Base-by-base conservation (phyloP, 2,113 vertebrate genomes). In the Ageneiosus marmoratus region DNA sequence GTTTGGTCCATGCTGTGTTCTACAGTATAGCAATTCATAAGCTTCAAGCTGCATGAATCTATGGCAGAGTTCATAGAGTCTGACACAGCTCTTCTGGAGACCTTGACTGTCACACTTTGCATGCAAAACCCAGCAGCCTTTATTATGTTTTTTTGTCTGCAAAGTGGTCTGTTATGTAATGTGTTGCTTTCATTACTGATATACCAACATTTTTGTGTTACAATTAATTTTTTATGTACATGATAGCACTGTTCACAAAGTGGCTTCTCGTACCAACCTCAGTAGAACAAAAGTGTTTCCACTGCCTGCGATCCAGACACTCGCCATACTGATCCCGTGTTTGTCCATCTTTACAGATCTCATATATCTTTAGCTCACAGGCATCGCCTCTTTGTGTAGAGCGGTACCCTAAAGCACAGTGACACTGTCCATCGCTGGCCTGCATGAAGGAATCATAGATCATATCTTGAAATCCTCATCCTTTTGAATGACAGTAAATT, bases 311-410 rank as follows among this genome's bases (percentile, higher is more conserved):
- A 86, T 89, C 94, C 81, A 96, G 75, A 86, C 97, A 98, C 10
- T 92, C 85, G 62, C 97, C 96, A 4, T 96, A 91, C 82, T 97
- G 96, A 53, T 94, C 95, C 0, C 94, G 89, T 24, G 91, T 85
- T 80, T 91, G 86, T 27, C 94, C 90, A 0, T 94, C 91, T 69
- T 92, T 86, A 87, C 96, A 99, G 20, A 90, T 89, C 8, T 93
- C 88, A 5, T 93, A 95, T 1, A 90, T 65, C 56, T 82, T 85
- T 11, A 84, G 91, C 44, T 90, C 86, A 70, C 96, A 98, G 15
- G 63, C 41, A 0, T 84, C 86, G 15, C 91, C 89, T 0, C 91
- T 87, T 5, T 9, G 53, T 0, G 83, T 32, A 0, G 90, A 86
- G 77, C 70, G 51, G 3, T 94, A 94, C 1, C 96, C 94, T 0